Evolutionary conservation across 2,113 vertebrate species (phyloP).

Genomic region (Rafetus swinhoei): DNA sequence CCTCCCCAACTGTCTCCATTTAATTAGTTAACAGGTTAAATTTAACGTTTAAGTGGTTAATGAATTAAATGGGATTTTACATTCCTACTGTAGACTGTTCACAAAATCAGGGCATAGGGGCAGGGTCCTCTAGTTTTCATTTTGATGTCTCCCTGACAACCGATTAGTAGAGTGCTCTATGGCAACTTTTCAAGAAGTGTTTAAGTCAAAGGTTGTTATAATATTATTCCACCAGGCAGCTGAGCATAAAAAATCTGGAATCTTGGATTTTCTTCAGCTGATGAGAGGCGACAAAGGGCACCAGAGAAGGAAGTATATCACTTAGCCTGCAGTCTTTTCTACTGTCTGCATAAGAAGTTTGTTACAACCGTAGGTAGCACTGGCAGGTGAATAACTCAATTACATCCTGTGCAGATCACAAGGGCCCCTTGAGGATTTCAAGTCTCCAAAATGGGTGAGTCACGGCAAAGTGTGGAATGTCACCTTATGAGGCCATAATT

Average conservation of each 20-base stretch:
- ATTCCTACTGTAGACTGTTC: neutral
- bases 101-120: neutral
- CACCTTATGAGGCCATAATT: neutral
- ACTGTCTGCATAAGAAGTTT: neutral
- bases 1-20: no score
- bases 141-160: neutral
- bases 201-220: neutral
- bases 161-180: neutral
- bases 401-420: neutral
- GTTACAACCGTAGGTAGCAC: neutral
- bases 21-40: no score
- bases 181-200: neutral
- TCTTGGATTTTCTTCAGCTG: neutral
- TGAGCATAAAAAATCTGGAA: neutral
- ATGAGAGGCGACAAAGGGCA: neutral
- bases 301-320: neutral
- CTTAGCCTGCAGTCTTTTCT: neutral
- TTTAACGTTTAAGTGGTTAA: no score
- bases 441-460: neutral
- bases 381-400: neutral
- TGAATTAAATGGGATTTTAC: no score
- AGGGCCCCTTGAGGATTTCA: fast-evolving
- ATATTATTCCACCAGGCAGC: neutral
- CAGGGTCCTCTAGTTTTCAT: neutral
- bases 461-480: neutral